Percentiles rank a stretch among this genome's conserved stretches.
Conservation (phyloP, 2,113 vertebrate species). For the Poecilia latipinna region DNA sequence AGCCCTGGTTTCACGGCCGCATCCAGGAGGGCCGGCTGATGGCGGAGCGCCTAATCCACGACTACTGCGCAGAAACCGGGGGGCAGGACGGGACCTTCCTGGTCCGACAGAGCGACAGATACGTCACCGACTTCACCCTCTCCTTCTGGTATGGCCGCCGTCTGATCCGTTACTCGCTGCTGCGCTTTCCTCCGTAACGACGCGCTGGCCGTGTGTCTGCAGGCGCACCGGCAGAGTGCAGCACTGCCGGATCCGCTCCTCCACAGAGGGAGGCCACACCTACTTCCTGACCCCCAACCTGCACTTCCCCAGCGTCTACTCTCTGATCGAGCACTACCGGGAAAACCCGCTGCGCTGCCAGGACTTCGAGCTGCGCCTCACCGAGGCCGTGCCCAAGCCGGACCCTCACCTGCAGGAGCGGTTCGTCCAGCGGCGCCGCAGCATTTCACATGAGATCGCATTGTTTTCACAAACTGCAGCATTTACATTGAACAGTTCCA, state of each 20-base stretch:
- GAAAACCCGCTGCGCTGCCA: constrained; percentile 89
- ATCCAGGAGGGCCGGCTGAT: constrained; percentile 86
- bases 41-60: constrained; percentile 90
- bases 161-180: not conserved
- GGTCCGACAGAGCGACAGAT: constrained; percentile 90
- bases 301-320: constrained; percentile 87
- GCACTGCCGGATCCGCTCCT: constrained; percentile 92
- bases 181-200: not conserved
- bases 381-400: constrained; percentile 87
- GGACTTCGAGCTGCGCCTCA: constrained; percentile 93
- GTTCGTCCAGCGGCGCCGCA: constrained; percentile 71
- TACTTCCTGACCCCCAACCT: constrained; percentile 91
- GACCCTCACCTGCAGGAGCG: constrained; percentile 86
- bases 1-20: constrained; percentile 93
- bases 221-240: constrained; percentile 93
- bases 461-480: not conserved
- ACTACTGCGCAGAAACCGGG: constrained; percentile 88
- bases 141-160: constrained; percentile 89
- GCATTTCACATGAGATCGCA: not conserved
- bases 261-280: constrained; percentile 73
- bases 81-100: constrained; percentile 92
- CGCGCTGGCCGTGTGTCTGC: not conserved
- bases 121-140: constrained; percentile 85
- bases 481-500: not conserved
- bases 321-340: constrained; percentile 92